phyloP scores from a whole-genome alignment of 1,140 invertebrate species.

The Oncopodura yosiiana region DNA sequence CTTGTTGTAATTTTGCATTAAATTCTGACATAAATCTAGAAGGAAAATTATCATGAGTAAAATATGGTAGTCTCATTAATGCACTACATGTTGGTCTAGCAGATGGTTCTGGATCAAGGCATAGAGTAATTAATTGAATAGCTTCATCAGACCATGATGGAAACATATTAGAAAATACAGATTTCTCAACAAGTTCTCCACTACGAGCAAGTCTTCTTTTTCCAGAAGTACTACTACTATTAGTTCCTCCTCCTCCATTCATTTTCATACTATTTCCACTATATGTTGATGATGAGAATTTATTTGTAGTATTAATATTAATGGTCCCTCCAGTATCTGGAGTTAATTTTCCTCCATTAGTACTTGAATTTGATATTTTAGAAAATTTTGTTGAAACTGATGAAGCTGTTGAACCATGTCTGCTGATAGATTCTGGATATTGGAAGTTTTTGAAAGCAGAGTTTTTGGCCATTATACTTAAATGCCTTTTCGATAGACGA shows the following conservation, averaged over 20 bases:
- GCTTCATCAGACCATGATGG: conserved; percentile 33
- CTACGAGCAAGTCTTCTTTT: neutral
- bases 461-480: conserved; percentile 33
- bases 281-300: neutral
- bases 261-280: neutral
- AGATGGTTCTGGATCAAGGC: conserved; percentile 30
- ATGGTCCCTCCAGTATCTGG: neutral
- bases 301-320: neutral
- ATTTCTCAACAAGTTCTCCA: conserved; percentile 12
- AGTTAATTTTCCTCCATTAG: too few species aligned
- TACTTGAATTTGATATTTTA: too few species aligned
- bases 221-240: neutral
- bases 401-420: conserved; percentile 32
- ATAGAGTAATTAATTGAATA: conserved; percentile 29
- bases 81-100: conserved; percentile 27
- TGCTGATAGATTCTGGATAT: conserved; percentile 27
- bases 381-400: conserved; percentile 17
- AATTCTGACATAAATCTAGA: conserved; percentile 32
- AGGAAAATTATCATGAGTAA: conserved; percentile 34
- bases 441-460: conserved; percentile 34
- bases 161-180: conserved; percentile 32
- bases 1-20: conserved; percentile 29
- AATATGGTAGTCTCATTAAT: conserved; percentile 30
- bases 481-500: conserved; percentile 28
- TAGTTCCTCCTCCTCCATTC: neutral